Evolutionary conservation across 2,888 invertebrate species (phyloP), one percentile per base, ranked within the genome.

Genomic region (Apocheima hispidaria): DNA sequence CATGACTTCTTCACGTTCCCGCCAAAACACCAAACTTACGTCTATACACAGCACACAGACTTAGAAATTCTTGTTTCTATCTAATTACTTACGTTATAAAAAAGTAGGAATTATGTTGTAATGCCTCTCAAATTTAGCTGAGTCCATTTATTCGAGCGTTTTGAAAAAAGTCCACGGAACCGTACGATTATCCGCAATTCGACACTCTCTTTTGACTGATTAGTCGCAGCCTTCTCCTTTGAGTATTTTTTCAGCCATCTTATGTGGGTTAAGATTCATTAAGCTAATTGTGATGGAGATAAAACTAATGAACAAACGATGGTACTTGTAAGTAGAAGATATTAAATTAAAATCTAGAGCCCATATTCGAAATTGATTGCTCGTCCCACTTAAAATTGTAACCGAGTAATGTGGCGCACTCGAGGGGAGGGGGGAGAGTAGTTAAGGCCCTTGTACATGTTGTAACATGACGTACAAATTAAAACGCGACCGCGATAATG

Each of bases 391-490:
- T 65, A 58, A 66, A 66, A 66, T 69, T 66, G 65, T 68, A 69
- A 69, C 71, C 60, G 63, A 63, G 67, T 69, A 66, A 72, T 69
- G 66, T 65, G 55, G 54, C 40, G 60, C 66, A 52, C 61, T 55
- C 63, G n/a, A n/a, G n/a, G 23, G 46, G 52, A 35, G 56, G 61
- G 18, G 18, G 44, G 16, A n/a, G 51, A 64, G 63, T 68, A 70
- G 68, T 71, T 77, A 72, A 75, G 75, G 72, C 73, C 74, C 69
- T 65, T 69, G 63, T 67, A 72, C 77, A 75, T 73, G 69, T 79
- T 86, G 80, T 83, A 86, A 90, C 86, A 87, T 77, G 82, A 74
- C 80, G 78, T 84, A 83, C 88, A 90, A 90, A 92, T 92, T 90
- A 91, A 89, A 88, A 87, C 82, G 80, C 79, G 79, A 82, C 88